Evolutionary conservation across 2,888 invertebrate species (phyloP), one percentile per base, ranked within the genome.

Genomic region (Ichneumon xanthorius): DNA sequence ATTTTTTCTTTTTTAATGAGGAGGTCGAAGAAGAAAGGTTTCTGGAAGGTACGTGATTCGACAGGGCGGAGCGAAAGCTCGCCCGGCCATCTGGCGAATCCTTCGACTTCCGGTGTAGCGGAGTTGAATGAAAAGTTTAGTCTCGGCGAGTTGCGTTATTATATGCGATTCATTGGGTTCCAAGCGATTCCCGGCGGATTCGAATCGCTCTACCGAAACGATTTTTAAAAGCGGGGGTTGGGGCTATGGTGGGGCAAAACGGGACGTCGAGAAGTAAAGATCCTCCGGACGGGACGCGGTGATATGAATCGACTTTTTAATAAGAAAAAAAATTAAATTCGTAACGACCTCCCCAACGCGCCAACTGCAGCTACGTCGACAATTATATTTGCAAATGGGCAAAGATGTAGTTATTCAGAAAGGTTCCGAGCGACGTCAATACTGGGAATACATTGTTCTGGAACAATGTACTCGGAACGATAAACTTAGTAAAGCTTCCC

Each of bases 401-500:
- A 2, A 55, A 40, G 45, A 14, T 4, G 14, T 16, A 48, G 45
- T 58, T 22, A 58, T 26, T 58, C 26, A 4, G 22, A 16, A 5
- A 58, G 26, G 14, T 58, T 26, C 58, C 14, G 11, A 26, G 58
- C 9, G 58, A 22, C 58, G 58, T 14, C 22, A 26, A 58, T 58
- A 22, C 58, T 22, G 58, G 11, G 58, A 58, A 26, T 26, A 26
- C 22, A 58, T 58, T 22, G 26, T 58, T 58, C 58, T 26, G 26
- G 58, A 58, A 58, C 11, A 58, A 58, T 58, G 4, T 16, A 16
- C 70, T 70, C 30, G 50, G 16, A 70, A 70, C 50, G 48, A 48
- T 70, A 30, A 70, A 70, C 50, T 70, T 70, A 26, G 30, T 26
- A 30, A 70, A 50, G 70, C 30, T n/a, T 72, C 40, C 5, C 58